A percentile compares a stretch with the other conserved stretches of the same genome.
These are phyloP conservation scores for Typhlichthys subterraneus DNA, from an alignment of 2,797 vertebrate genomes.

Conservation along the genomic window DNA sequence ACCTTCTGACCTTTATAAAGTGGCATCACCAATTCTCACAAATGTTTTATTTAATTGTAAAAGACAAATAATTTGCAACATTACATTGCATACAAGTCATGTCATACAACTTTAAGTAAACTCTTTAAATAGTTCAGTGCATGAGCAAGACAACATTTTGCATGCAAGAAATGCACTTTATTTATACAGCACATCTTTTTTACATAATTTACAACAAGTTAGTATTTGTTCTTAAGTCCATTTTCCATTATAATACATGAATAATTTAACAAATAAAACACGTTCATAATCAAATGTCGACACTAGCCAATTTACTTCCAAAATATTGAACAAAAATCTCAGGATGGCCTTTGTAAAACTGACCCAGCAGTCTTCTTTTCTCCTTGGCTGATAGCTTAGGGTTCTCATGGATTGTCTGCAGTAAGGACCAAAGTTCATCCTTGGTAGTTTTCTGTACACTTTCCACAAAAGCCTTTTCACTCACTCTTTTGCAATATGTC, in stretches of 20 bases:
- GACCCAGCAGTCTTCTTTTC: slow-evolving; percentile 86
- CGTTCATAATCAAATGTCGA: slow-evolving; percentile 64
- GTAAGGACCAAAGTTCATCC: slow-evolving; percentile 85
- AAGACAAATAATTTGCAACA: too few species aligned
- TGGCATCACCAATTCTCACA: too few species aligned
- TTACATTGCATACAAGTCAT: too few species aligned
- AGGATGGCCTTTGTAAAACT: slow-evolving; percentile 92
- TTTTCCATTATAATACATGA: slow-evolving; percentile 41
- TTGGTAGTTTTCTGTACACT: slow-evolving; percentile 84
- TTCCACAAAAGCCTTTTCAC: slow-evolving; percentile 74
- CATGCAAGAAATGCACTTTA: slow-evolving; percentile 21
- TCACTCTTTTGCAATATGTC: slow-evolving; percentile 84
- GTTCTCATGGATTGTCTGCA: slow-evolving; percentile 89
- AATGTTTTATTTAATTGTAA: too few species aligned
- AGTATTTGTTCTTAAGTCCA: slow-evolving; percentile 23
- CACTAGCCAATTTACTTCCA: slow-evolving; percentile 82
- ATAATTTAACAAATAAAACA: slow-evolving; percentile 31
- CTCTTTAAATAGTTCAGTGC: too few species aligned
- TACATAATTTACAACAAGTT: slow-evolving; percentile 40
- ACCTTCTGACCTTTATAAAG: too few species aligned
- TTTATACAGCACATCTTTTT: slow-evolving; percentile 34
- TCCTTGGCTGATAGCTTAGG: slow-evolving; percentile 87
- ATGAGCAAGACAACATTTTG: slow-evolving; percentile 39
- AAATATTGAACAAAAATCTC: slow-evolving; percentile 94
- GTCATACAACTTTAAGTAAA: too few species aligned